Base-by-base conservation (phyloP, 2,797 vertebrate genomes). In the Manis pentadactyla region DNA sequence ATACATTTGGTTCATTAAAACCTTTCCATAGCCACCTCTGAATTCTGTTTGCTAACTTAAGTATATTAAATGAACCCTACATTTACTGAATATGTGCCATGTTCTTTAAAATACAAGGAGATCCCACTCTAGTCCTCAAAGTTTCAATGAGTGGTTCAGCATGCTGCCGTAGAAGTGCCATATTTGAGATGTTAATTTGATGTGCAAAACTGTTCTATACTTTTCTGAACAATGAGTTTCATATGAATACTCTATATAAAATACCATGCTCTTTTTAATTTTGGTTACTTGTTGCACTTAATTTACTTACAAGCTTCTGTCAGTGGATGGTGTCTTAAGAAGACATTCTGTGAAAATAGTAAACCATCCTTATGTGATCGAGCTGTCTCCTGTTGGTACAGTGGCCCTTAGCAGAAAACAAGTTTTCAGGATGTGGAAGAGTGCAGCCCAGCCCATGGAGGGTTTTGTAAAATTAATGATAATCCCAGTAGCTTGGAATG, bases 131-230 rank as follows among this genome's bases (percentile, higher is more conserved):
- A 57, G 19, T 53, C 53, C 31, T 84, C 59, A 74, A 0, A 23
- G 25, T 42, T 23, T 31, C 17, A 68, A 0, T 0, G 2, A 11
- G 1, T 19, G 11, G 29, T 31, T 31, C 27, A n/a, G 0, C 12
- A 7, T 29, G 4, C 21, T 66, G 39, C 21, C 73, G 42, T 4
- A 31, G 82, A 71, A 9, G 11, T 17, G 13, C 64, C 46, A 2
- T 17, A 4, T 55, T 73, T 21, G 34, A 83, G 12, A 19, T 2
- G 0, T 49, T 37, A 25, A 55, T 21, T 81, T 71, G 46, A 69
- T 34, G 61, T 23, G 11, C 31, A 73, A 57, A 90, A 51, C 27
- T 23, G 34, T 14, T 17, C 84, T 11, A 2, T 78, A 71, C 49
- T 42, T 84, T 94, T 90, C 53, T 73, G 53, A 59, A 93, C 75